Base-by-base conservation (phyloP, 2,113 vertebrate species). In the Esox niger region DNA sequence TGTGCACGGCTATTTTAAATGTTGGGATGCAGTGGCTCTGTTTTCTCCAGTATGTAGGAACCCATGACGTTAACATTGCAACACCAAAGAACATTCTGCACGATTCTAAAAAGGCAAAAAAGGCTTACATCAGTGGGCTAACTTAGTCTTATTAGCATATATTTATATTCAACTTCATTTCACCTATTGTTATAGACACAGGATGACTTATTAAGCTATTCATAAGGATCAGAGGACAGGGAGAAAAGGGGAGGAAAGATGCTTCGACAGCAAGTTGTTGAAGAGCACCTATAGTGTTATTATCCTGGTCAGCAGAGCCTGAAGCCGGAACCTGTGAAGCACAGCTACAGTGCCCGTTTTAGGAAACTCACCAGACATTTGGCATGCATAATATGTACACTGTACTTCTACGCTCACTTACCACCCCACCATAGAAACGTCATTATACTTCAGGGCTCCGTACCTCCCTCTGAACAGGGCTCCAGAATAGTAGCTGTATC, bases 231-330 rank as follows among this genome's bases (percentile, higher is more conserved):
- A 66, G 33, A 67, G 66, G 27, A 20, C 38, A 52, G 29, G 15
- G n/a, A 47, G 11, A 52, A 10, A 35, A 21, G 8, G 9, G 32
- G 27, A 38, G 30, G 57, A 64, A 70, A 81, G 81, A 64, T 75
- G 77, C 79, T 80, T 66, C 59, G 69, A 59, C 66, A 62, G 78
- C 64, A 6, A 0, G 55, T 78, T 71, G 65, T 79, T 84, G 35
- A 38, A 3, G 35, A 38, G 35, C 35, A 38, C 35, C 35, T 38
- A 38, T 49, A 62, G 66, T 61, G 7, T 21, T 77, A 83, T 82
- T 74, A 77, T 60, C 20, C n/a, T 71, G 65, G 70, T 71, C 76
- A 73, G 43, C 21, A 74, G 75, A 73, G 79, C 84, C 80, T 11
- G 68, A 62, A 72, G 80, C 76, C 69, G 31, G 2, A 55, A 63